Evolutionary conservation across 2,888 invertebrate genomes (phyloP).

Genomic region (Bugulina stolonifera): DNA sequence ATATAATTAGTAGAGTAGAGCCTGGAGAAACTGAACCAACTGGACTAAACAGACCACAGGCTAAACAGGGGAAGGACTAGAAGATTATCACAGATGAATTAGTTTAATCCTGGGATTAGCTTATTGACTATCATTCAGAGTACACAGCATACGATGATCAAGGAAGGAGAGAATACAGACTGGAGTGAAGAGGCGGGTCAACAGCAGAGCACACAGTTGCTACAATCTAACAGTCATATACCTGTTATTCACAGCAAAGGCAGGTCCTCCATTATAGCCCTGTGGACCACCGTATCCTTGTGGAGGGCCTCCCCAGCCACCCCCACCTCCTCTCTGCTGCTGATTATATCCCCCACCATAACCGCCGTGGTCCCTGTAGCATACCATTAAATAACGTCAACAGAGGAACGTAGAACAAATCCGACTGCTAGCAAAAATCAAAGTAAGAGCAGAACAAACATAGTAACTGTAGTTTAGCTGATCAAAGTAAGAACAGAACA

Average conservation of each 20-base stretch:
- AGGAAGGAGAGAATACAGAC: too few species aligned
- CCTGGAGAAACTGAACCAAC: too few species aligned
- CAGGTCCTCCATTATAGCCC: not conserved
- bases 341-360: slow-evolving; percentile 30
- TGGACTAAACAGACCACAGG: too few species aligned
- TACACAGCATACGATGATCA: too few species aligned
- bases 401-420: not conserved
- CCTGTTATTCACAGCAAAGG: not conserved
- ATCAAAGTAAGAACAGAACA: not conserved
- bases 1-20: too few species aligned
- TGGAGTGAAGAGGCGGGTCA: too few species aligned
- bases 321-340: slow-evolving; percentile 23
- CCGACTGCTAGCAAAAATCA: not conserved
- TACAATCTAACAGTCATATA: too few species aligned
- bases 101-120: too few species aligned
- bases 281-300: slow-evolving; percentile 39
- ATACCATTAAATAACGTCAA: slow-evolving; percentile 25
- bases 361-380: slow-evolving; percentile 27
- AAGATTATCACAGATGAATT: too few species aligned
- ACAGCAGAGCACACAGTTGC: too few species aligned
- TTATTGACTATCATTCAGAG: too few species aligned
- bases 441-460: not conserved
- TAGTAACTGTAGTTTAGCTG: not conserved
- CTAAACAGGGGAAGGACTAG: too few species aligned
- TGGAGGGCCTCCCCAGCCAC: slow-evolving; percentile 54